These are phyloP conservation scores for Platanista minor DNA, from an alignment of 2,113 vertebrate genomes.

Conservation along the genomic window DNA sequence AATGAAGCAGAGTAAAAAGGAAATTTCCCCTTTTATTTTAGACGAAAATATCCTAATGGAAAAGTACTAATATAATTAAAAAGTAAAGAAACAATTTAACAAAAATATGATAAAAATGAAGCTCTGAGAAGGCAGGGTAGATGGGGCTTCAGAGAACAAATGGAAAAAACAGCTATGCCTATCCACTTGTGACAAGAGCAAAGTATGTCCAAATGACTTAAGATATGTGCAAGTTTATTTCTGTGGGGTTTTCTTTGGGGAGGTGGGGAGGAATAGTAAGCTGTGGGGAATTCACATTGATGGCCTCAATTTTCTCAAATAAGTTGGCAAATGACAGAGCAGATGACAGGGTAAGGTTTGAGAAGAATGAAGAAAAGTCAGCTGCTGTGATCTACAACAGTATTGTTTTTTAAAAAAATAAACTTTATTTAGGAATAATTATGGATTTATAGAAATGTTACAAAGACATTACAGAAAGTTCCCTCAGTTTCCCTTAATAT, in stretches of 20 bases:
- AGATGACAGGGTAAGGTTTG: neutral
- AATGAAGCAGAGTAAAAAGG: neutral
- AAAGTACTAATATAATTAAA: neutral
- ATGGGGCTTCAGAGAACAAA: neutral
- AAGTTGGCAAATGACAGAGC: neutral
- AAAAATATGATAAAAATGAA: neutral
- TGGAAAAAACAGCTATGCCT: neutral
- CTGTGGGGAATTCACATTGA: neutral
- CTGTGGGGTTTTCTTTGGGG: neutral
- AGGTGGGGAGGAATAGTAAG: neutral
- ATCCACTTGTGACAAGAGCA: neutral
- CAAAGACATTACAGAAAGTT: neutral
- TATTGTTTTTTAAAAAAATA: neutral
- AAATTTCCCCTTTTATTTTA: neutral
- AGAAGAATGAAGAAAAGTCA: neutral
- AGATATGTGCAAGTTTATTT: neutral
- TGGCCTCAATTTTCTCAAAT: neutral
- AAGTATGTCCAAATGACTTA: neutral
- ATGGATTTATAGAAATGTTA: neutral
- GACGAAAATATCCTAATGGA: neutral
- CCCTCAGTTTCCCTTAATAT: neutral
- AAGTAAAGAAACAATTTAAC: neutral
- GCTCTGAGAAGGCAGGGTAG: neutral
- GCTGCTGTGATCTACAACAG: neutral
- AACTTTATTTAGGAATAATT: neutral